Percentiles rank a stretch among this genome's conserved stretches.
phyloP scores from a whole-genome alignment of 2,113 vertebrate species.

The Numida meleagris region DNA sequence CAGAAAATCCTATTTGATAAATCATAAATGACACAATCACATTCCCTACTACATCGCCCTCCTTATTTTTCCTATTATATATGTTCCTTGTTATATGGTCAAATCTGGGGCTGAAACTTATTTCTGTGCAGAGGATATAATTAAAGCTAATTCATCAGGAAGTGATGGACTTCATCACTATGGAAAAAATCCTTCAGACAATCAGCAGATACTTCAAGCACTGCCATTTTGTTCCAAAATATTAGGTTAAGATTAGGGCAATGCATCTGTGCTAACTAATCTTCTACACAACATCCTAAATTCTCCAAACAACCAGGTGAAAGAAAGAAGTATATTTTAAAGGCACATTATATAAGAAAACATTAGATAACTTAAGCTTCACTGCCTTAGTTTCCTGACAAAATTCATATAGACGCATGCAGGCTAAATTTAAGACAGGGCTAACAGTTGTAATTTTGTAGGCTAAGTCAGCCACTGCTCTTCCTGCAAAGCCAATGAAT shows the following conservation, averaged over 20 bases:
- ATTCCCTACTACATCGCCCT: background rate
- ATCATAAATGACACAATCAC: background rate
- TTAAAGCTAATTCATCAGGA: background rate
- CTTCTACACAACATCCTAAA: background rate
- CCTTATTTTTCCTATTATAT: background rate
- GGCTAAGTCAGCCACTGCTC: background rate
- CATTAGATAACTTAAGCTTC: background rate
- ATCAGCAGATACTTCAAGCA: background rate
- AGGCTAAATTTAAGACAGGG: background rate
- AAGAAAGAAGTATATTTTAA: background rate
- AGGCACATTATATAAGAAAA: background rate
- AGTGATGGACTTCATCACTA: background rate
- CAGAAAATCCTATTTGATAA: background rate
- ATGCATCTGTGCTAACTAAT: background rate
- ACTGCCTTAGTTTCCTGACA: background rate
- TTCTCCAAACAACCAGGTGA: background rate
- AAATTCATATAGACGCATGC: background rate
- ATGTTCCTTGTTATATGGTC: background rate
- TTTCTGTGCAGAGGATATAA: background rate
- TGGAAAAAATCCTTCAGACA: background rate
- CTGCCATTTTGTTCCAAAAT: background rate
- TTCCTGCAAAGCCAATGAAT: background rate
- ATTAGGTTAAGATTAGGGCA: background rate
- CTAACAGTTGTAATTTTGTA: background rate
- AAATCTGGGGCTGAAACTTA: background rate